Conservation (phyloP, 2,888 invertebrate genomes). For the Cerastoderma edule region DNA sequence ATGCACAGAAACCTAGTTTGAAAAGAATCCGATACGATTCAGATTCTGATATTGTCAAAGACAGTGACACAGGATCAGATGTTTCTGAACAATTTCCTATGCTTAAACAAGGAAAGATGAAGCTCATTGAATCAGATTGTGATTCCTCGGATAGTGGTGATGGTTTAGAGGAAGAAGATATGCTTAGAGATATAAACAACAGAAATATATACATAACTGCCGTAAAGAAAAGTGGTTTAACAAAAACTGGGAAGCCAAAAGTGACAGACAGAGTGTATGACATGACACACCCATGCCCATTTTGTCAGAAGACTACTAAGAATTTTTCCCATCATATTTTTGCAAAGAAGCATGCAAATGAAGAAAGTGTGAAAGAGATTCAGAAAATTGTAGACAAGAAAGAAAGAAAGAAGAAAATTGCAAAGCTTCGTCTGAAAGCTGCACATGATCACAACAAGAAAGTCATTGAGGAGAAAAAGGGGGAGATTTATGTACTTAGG, state of each 20-base stretch:
- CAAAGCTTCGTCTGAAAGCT: constrained; percentile 28
- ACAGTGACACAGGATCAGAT: constrained; percentile 23
- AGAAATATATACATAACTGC: constrained; percentile 28
- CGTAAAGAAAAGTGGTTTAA: constrained; percentile 22
- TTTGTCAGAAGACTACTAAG: constrained; percentile 23
- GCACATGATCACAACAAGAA: constrained; percentile 35
- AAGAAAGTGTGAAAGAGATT: constrained; percentile 33
- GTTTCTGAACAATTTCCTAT: constrained; percentile 7
- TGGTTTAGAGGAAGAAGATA: constrained; percentile 1
- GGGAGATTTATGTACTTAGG: constrained; percentile 33
- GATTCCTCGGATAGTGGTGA: background rate
- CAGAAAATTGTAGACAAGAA: constrained; percentile 26
- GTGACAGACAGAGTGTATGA: constrained; percentile 32
- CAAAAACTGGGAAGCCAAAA: constrained; percentile 34
- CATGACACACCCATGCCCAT: constrained; percentile 33
- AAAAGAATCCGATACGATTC: constrained; percentile 11
- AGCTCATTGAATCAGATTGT: constrained; percentile 6
- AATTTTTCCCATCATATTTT: constrained; percentile 50
- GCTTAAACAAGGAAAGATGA: constrained; percentile 2
- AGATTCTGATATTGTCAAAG: constrained; percentile 16
- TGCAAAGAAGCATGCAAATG: constrained; percentile 31
- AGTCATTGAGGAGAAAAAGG: constrained; percentile 35
- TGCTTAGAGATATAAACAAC: constrained; percentile 28
- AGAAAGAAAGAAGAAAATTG: constrained; percentile 33
- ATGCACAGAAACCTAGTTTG: constrained; percentile 14